Base-by-base conservation (phyloP, 1,140 invertebrate genomes). In the Mercenaria mercenaria region DNA sequence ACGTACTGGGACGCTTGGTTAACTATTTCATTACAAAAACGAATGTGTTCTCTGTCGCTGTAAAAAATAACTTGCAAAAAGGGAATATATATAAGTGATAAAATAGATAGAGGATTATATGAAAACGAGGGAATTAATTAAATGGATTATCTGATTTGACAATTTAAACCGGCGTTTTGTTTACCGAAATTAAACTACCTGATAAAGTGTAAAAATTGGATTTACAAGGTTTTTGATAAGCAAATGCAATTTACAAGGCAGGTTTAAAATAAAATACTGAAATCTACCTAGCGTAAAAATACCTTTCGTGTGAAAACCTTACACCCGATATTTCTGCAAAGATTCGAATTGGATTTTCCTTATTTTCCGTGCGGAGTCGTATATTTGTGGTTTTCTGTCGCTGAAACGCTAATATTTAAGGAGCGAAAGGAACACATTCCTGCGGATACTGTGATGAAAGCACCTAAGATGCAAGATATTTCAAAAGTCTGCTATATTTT, bases 11-110 rank as follows among this genome's bases (percentile, higher is more conserved):
- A 72, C 67, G 67, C 67, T 72, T 72, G 67, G 67, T 39, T 72
- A 72, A 72, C 67, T 72, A 20, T 72, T 72, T 72, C 67, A 72
- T 72, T 72, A 72, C 67, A 72, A 72, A 72, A 72, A 72, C 67
- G 67, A 72, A 39, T 72, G 67, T 72, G 34, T 72, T 37, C 67
- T 72, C 11, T 72, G 26, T 64, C 20, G 39, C 67, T 29, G 67
- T 72, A 72, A 72, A 72, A 72, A 72, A 15, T 34, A 72, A 72
- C 67, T 72, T 23, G 34, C 32, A 72, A 72, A 72, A 72, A 26
- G 67, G n/a, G 67, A 72, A 72, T 72, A 72, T 72, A 72, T 41
- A 72, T 20, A 41, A 39, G 34, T 39, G 67, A 39, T 37, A 72
- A 23, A 39, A 72, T 20, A 23, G 37, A 72, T 23, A 72, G 34